Base-by-base conservation (phyloP, 2,888 invertebrate species). In the Leucoma salicis region DNA sequence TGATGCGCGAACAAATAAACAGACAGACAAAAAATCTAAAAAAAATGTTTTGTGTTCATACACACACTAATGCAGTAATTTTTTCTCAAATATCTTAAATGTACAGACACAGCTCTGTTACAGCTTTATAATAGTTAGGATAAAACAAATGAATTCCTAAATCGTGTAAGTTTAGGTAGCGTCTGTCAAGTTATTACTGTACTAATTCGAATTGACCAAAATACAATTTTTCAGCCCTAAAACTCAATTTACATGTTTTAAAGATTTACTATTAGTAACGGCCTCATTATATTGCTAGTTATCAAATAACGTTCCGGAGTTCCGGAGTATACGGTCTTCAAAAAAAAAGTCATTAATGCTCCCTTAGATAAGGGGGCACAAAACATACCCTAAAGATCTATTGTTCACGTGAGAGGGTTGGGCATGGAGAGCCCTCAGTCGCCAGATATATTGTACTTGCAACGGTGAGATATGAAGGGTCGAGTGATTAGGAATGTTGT, bases 281-380 rank as follows among this genome's bases (percentile, higher is more conserved):
- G 12, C 3, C 5, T n/a, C 25, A n/a, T 10, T 10, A 28, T 15
- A 33, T 34, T 29, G 15, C 38, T 29, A 31, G 15, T 35, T 27
- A 39, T 43, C 43, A 39, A 44, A 44, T 44, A 44, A 39, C 27
- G 18, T 33, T 42, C 14, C 2, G 18, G 14, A 29, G 14, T 13
- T 29, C 11, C 14, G 21, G 21, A 6, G n/a, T 34, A 39, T 33
- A 39, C 35, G 39, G 12, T 34, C 21, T 36, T 31, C 12, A 15
- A 35, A 14, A 41, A 54, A 53, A 61, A 54, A 62, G 54, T 52
- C 53, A 46, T 57, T 59, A 57, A 42, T 49, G 41, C 45, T 48
- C 48, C 47, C 39, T 36, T 46, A 44, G 47, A 36, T 44, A 14
- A 24, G 42, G 39, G 36, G 40, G 53, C 42, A 52, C 42, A 46